These are phyloP conservation scores for Platynereis dumerilii DNA, from an alignment of 2,888 invertebrate genomes.

Conservation along the genomic window DNA sequence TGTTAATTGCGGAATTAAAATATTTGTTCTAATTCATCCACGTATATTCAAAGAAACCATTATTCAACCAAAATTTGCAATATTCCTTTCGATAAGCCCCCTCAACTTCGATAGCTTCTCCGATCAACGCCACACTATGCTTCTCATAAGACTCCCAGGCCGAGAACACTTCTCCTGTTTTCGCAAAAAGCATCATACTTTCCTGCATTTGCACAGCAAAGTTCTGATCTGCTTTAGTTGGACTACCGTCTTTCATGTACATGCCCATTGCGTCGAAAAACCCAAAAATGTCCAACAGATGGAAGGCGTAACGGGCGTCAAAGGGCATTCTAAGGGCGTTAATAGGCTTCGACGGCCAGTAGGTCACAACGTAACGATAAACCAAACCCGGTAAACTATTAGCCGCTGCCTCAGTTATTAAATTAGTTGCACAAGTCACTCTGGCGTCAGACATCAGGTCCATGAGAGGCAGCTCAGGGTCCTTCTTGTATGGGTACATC, in stretches of 20 bases:
- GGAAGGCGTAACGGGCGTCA: neutral
- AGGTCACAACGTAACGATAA: neutral
- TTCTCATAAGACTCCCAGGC: neutral
- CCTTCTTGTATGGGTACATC: neutral
- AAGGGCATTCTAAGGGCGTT: neutral
- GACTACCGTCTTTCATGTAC: neutral
- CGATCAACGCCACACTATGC: neutral
- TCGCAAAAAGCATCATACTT: conserved; percentile 1
- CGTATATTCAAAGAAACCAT: conserved; percentile 8
- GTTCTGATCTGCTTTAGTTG: neutral
- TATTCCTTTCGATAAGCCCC: neutral
- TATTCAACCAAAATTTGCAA: conserved; percentile 2
- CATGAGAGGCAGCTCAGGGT: neutral
- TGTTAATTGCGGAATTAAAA: too few relatives aligned
- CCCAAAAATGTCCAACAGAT: neutral
- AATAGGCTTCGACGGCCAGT: neutral
- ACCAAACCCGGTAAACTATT: neutral
- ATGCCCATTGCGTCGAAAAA: conserved; percentile 1
- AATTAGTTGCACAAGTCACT: neutral
- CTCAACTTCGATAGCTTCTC: neutral
- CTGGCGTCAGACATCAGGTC: neutral
- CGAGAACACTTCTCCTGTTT: neutral
- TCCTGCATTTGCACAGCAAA: neutral
- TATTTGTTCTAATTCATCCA: conserved; percentile 7
- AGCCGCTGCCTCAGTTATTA: neutral